These are phyloP conservation scores for Acrobasis suavella DNA, from an alignment of 2,888 invertebrate genomes.

Conservation along the genomic window DNA sequence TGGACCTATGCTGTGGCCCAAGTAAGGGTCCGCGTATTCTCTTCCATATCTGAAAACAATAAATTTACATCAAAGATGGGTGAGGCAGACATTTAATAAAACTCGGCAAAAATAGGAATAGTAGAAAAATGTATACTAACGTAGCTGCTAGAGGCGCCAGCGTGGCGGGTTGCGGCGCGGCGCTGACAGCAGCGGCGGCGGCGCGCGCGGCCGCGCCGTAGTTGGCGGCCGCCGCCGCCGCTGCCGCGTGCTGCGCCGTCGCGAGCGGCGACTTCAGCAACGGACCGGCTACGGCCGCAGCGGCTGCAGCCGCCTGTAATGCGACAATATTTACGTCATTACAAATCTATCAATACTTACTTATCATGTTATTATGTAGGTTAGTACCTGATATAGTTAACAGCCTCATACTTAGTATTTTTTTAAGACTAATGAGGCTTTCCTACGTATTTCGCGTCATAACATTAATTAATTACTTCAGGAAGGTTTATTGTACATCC, in stretches of 20 bases:
- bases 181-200: conserved; percentile 87
- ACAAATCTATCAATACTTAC: background rate
- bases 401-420: too few species aligned
- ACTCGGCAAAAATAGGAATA: too few species aligned
- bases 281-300: conserved; percentile 89
- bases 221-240: conserved; percentile 93
- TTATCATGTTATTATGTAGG: too few species aligned
- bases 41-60: conserved; percentile 88
- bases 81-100: too few species aligned
- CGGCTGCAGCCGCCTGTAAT: conserved; percentile 84
- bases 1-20: conserved; percentile 97
- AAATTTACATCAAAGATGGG: background rate
- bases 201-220: conserved; percentile 93
- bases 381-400: too few species aligned
- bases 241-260: conserved; percentile 92
- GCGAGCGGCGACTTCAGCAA: conserved; percentile 92
- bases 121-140: conserved; percentile 45
- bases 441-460: too few species aligned
- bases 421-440: too few species aligned
- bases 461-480: too few species aligned
- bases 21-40: conserved; percentile 96
- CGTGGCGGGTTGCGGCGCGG: conserved; percentile 84
- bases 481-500: too few species aligned
- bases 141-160: conserved; percentile 66
- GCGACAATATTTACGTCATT: conserved; percentile 26